Evolutionary conservation across 2,888 invertebrate genomes (phyloP).

Genomic region (Tetramorium bicarinatum): DNA sequence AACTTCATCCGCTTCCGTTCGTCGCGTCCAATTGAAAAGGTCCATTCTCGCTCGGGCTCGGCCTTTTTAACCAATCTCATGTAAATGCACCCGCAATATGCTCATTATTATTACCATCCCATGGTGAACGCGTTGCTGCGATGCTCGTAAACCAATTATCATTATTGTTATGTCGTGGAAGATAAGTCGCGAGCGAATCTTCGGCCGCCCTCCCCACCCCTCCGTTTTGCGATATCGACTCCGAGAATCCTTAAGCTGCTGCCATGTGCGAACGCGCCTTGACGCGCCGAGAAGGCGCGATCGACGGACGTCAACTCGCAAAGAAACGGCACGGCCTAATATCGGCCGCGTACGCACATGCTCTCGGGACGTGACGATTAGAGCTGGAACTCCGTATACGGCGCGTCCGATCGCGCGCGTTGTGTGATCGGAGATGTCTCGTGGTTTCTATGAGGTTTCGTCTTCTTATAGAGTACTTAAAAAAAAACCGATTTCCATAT

Average conservation of each 20-base stretch:
- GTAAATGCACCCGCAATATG: not conserved
- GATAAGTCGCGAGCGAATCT: not conserved
- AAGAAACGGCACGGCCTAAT: not conserved
- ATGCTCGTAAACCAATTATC: not conserved
- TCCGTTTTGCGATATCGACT: not conserved
- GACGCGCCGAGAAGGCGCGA: not conserved
- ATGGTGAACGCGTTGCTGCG: conserved; percentile 7
- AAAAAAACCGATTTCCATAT: no score
- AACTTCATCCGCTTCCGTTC: no score
- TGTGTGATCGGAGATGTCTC: not conserved
- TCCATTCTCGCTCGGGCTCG: not conserved
- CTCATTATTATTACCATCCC: not conserved
- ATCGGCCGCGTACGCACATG: conserved; percentile 31
- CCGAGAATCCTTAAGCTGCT: not conserved
- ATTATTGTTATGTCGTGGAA: conserved; percentile 4
- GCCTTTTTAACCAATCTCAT: conserved; percentile 1
- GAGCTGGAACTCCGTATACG: conserved; percentile 38
- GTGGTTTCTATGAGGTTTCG: not conserved
- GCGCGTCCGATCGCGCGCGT: not conserved
- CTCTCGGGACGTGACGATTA: conserved; percentile 28
- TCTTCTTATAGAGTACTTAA: no score
- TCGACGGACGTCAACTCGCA: conserved; percentile 1
- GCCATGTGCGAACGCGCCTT: not conserved
- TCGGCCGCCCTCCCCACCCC: not conserved
- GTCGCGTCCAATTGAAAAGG: not conserved